These are phyloP conservation scores for Rhynchomys soricoides DNA, from an alignment of 2,113 vertebrate genomes.

Conservation along the genomic window DNA sequence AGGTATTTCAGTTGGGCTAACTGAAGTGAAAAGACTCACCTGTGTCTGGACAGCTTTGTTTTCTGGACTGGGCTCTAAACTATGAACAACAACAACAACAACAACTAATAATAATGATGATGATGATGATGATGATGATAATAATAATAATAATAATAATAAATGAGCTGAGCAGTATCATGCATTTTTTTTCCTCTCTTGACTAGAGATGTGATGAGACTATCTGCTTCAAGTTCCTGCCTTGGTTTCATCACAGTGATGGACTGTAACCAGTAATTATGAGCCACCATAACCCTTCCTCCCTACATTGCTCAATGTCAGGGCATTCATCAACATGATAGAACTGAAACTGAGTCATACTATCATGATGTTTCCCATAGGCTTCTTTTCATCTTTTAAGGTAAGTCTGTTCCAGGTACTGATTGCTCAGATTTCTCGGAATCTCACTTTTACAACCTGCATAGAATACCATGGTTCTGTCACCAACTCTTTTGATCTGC, in stretches of 20 bases:
- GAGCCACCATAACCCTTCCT: background rate
- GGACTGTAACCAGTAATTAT: background rate
- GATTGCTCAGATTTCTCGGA: slow-evolving; percentile 38
- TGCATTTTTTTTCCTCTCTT: background rate
- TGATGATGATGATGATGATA: too few relatives aligned
- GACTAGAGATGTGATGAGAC: background rate
- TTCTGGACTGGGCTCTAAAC: background rate
- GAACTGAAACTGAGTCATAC: background rate
- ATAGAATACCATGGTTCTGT: slow-evolving; percentile 2
- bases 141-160: too few relatives aligned
- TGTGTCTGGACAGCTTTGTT: background rate
- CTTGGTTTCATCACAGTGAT: background rate
- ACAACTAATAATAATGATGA: too few relatives aligned
- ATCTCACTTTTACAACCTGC: slow-evolving; percentile 8
- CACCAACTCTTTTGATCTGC: background rate
- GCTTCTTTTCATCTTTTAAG: background rate
- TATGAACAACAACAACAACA: too few relatives aligned
- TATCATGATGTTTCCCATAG: background rate
- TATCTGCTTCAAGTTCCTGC: background rate
- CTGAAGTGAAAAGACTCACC: background rate
- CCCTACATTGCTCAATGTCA: too few relatives aligned
- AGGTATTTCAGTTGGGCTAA: background rate
- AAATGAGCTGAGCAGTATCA: background rate
- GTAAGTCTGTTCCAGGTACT: background rate
- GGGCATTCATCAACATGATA: too few relatives aligned